Evolutionary conservation across 1,140 invertebrate species (phyloP), one percentile per base, ranked within the genome.

Genomic region (Oncopeltus fasciatus): DNA sequence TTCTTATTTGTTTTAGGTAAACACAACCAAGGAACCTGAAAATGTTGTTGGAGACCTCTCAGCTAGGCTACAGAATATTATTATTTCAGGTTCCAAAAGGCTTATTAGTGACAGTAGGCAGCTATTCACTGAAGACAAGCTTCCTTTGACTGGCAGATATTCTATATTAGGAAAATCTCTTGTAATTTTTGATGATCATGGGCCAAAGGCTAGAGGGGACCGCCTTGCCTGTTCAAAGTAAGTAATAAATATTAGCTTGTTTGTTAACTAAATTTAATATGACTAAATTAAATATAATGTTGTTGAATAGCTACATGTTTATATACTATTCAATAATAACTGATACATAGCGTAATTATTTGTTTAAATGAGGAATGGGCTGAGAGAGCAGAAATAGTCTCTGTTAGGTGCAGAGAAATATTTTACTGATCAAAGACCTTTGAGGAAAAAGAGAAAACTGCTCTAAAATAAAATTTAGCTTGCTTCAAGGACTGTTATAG

Each of bases 161-260:
- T 82, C 80, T 57, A 82, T 95, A 64, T 69, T 95, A 64, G 88
- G 87, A 16, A 85, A 84, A 69, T 91, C 92, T 18, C 72, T 98
- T 29, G 88, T 95, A 0, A 83, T 96, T 46, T 91, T 90, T 68
- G 91, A 92, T 73, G 90, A 93, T 69, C 78, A 86, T 70, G 88
- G 88, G 2, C 91, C 91, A 1, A 83, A 86, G 64, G 89, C 90
- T 0, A 76, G 92, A 63, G 91, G 90, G 12, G 87, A 92, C 71
- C 74, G 92, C 66, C 76, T 96, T 68, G 90, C 90, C 0, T 97
- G 93, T 74, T 85, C 89, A 18, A 81, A 81, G 89, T 91, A 76
- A 80, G 70, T 71, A 44, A 26, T n/a, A n/a, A n/a, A n/a, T n/a
- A 16, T n/a, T 21, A 16, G 59, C 18, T 44, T 63, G 12, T 5